Base-by-base conservation (phyloP, 1,140 invertebrate species). In the Gerris buenoi region DNA sequence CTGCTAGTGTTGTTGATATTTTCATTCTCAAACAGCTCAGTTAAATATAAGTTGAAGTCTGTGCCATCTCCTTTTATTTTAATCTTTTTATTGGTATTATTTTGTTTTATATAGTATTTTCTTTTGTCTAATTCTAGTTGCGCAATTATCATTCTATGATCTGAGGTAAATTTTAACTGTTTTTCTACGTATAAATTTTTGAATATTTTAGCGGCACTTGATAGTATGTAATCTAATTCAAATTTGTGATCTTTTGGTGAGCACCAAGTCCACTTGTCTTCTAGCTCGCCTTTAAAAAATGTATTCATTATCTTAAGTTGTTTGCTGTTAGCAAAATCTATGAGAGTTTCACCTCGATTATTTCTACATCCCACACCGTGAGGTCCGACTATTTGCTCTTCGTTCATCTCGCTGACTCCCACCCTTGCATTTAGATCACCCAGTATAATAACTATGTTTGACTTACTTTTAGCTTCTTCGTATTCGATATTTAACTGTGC, bases 221-320 rank as follows among this genome's bases (percentile, higher is more conserved):
- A 15, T 25, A 60, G 5, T 10, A 60, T 25, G 23, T 22, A 60
- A 25, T 60, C 58, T 60, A 60, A 5, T 60, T 60, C 58, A 60
- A 15, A 22, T 60, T 60, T 60, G 5, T 25, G 15, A 15, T 25
- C 58, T 25, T 60, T 60, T 22, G 58, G 58, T 60, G 58, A 60
- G 23, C 58, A 60, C 58, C 23, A 60, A 22, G 58, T 60, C 58
- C 58, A 60, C 23, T 60, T 60, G 23, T 60, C 58, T 13, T 60
- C 58, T 3, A 22, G 15, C 15, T 60, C 23, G 3, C 58, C 58
- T 60, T 25, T 22, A 60, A 60, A 60, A 60, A 60, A 60, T 13
- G 58, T 14, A 22, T 60, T 60, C 58, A 60, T 60, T 60, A 60
- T 25, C 23, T 60, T 60, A 15, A 60, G 23, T 60, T 60, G 15